Evolutionary conservation across 2,888 invertebrate species (phyloP).

Genomic region (Incurvaria masculella): DNA sequence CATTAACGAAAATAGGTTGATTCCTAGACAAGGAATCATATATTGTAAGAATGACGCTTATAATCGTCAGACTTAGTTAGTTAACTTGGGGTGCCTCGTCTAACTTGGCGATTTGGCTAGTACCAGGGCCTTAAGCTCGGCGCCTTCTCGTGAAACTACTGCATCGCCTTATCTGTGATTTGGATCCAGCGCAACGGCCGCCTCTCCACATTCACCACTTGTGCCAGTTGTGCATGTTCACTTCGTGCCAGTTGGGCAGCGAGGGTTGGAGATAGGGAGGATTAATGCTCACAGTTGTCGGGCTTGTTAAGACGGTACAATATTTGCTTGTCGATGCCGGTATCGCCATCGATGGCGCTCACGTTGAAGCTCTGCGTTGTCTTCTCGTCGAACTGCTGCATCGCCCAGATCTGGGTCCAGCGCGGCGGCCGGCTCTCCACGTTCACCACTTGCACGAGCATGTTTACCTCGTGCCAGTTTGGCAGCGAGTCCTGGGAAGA

Average conservation of each 20-base stretch:
- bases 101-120: too few species aligned
- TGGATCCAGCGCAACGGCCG: constrained; percentile 59
- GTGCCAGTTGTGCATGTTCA: constrained; percentile 49
- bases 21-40: too few species aligned
- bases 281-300: constrained; percentile 33
- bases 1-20: too few species aligned
- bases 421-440: constrained; percentile 56
- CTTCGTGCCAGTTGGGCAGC: constrained; percentile 34
- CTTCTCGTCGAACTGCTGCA: constrained; percentile 57
- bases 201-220: constrained; percentile 57
- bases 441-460: constrained; percentile 57
- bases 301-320: constrained; percentile 42
- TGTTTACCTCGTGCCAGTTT: constrained; percentile 38
- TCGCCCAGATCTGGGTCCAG: constrained; percentile 57
- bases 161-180: constrained; percentile 52
- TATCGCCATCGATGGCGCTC: constrained; percentile 61
- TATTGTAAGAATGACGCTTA: too few species aligned
- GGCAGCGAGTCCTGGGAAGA: constrained; percentile 36
- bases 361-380: constrained; percentile 36
- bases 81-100: too few species aligned
- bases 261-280: too few species aligned
- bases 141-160: constrained; percentile 57
- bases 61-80: too few species aligned
- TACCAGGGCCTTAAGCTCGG: too few species aligned
- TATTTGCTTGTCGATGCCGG: constrained; percentile 53